phyloP scores from a whole-genome alignment of 2,888 invertebrate species.

The Lysandra coridon region DNA sequence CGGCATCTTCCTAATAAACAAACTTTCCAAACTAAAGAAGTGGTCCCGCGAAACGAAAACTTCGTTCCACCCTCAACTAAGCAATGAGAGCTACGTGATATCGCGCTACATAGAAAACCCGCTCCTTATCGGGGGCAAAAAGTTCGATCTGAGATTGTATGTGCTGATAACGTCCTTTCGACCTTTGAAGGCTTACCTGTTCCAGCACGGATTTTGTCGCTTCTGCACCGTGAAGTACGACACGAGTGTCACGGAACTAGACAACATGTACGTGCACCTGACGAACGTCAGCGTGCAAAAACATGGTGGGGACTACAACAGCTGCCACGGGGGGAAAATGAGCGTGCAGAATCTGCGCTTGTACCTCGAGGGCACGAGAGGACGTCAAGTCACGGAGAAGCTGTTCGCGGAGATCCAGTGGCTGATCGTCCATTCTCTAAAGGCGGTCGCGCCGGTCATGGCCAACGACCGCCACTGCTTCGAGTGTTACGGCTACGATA shows the following conservation, averaged over 20 bases:
- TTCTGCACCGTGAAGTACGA: constrained; percentile 98
- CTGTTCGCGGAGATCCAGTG: constrained; percentile 95
- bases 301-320: constrained; percentile 97
- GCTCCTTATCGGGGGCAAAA: constrained; percentile 96
- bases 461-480: constrained; percentile 96
- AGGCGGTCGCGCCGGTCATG: constrained; percentile 96
- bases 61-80: constrained; percentile 88
- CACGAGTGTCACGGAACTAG: constrained; percentile 91
- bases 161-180: constrained; percentile 96
- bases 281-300: constrained; percentile 99
- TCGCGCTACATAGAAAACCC: constrained; percentile 98
- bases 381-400: constrained; percentile 92
- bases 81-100: constrained; percentile 95
- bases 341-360: constrained; percentile 94
- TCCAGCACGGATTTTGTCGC: constrained; percentile 95
- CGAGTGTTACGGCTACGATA: constrained; percentile 97
- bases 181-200: constrained; percentile 96
- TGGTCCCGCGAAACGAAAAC: constrained; percentile 87
- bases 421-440: constrained; percentile 95
- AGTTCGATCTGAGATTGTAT: constrained; percentile 95
- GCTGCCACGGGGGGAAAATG: constrained; percentile 96
- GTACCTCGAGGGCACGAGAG: constrained; percentile 94
- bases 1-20: constrained; percentile 97
- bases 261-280: constrained; percentile 95
- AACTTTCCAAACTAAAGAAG: constrained; percentile 94